Evolutionary conservation across 2,888 invertebrate species (phyloP), one percentile per base, ranked within the genome.

Genomic region (Empis stercorea): DNA sequence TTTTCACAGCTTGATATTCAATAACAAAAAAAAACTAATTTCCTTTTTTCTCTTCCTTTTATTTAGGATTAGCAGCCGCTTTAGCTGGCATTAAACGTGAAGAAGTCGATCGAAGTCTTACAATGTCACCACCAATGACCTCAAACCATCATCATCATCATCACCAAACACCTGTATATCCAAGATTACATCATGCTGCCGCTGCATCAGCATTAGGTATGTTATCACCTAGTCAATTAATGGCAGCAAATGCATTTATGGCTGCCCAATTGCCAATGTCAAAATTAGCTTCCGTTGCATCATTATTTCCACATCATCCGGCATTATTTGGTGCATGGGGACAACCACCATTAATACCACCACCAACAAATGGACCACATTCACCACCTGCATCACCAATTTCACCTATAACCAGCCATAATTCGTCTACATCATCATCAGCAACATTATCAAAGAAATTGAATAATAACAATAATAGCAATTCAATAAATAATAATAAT

Each of bases 201-300:
- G 64, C 67, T 30, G 64, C 65, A 13, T 64, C 66, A 9, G 64
- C 69, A 15, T 66, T 69, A n/a, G 62, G 65, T 50, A 66, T 69
- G 63, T 51, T 68, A 1, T 65, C 68, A 47, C 67, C 69, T 48
- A 48, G 48, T 44, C 62, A 66, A 36, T 48, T 68, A 41, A 34
- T 66, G 49, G 61, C 67, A n/a, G 67, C 65, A 4, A 64, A 68
- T 2, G 69, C 69, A 7, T 60, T 69, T 47, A 67, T 69, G 65
- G 66, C 67, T 3, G 59, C 62, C 6, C 65, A 67, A 47, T 51
- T 68, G 47, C 68, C 68, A 13, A 66, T 68, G 62, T 63, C 65
- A 44, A 62, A 63, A 14, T 49, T 68, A 48, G 68, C 68, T 46
- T 66, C 59, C 23, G 38, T 53, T 16, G 46, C 53, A 27, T 61